These are phyloP conservation scores for Synergus japonicus DNA, from an alignment of 2,888 invertebrate species.

Conservation along the genomic window DNA sequence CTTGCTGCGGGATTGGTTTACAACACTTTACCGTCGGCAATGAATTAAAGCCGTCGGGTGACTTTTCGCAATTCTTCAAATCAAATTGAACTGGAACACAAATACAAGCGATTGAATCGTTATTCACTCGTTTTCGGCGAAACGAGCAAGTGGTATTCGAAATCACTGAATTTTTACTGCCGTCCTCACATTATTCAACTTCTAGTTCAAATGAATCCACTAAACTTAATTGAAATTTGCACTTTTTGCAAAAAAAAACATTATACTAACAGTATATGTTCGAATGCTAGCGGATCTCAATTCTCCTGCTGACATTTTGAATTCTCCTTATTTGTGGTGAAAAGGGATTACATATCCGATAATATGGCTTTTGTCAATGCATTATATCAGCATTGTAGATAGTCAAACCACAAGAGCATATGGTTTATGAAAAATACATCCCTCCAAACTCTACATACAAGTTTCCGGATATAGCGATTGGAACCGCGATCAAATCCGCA, in stretches of 20 bases:
- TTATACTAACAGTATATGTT: neutral
- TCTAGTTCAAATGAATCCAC: slow-evolving; percentile 3
- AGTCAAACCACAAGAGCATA: slow-evolving; percentile 1
- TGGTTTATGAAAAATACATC: slow-evolving; percentile 7
- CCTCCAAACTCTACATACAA: neutral
- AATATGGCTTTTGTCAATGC: neutral
- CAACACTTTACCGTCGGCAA: slow-evolving; percentile 2
- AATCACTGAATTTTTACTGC: slow-evolving; percentile 1
- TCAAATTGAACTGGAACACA: slow-evolving; percentile 23
- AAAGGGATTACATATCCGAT: neutral
- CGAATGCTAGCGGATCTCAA: neutral
- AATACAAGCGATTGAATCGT: slow-evolving; percentile 20
- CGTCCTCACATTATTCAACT: neutral
- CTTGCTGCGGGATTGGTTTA: neutral
- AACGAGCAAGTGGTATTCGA: neutral
- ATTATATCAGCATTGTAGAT: neutral
- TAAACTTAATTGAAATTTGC: no score
- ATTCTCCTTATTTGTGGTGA: neutral
- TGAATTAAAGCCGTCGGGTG: slow-evolving; percentile 12
- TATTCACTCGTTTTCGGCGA: slow-evolving; percentile 15
- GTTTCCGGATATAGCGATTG: neutral
- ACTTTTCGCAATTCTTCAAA: slow-evolving; percentile 27
- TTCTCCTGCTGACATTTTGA: neutral
- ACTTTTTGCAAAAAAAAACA: no score
- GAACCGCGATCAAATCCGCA: slow-evolving; percentile 2